phyloP scores from a whole-genome alignment of 2,888 invertebrate species.

The Thymelicus lineola region DNA sequence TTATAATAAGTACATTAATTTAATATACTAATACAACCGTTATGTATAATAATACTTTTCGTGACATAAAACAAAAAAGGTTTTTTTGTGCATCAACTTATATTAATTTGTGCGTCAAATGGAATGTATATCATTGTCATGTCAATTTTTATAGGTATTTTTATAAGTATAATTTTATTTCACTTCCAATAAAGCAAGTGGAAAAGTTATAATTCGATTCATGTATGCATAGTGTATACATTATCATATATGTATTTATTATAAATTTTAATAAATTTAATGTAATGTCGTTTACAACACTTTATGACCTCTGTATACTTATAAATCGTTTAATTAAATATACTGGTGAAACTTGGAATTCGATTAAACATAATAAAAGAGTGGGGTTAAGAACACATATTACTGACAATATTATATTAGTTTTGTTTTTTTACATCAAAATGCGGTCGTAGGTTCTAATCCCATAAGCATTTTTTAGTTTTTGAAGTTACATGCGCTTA shows the following conservation, averaged over 20 bases:
- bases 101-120: conserved; percentile 7
- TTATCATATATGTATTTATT: neutral
- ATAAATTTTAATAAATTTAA: neutral
- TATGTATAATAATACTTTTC: neutral
- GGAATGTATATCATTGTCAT: neutral
- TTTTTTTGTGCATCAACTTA: neutral
- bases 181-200: neutral
- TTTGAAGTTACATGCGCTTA: too few relatives aligned
- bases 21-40: neutral
- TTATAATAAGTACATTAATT: too few relatives aligned
- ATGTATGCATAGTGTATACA: neutral
- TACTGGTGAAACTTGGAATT: neutral
- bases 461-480: too few relatives aligned
- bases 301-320: too few relatives aligned
- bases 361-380: too few relatives aligned
- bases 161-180: neutral
- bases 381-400: too few relatives aligned
- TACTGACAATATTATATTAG: too few relatives aligned
- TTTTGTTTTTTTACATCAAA: too few relatives aligned
- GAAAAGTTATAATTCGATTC: neutral
- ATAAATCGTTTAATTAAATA: too few relatives aligned
- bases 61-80: neutral
- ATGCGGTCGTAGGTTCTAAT: too few relatives aligned
- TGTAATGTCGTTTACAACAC: neutral
- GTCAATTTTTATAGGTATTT: neutral